Evolutionary conservation across 1,140 invertebrate genomes (phyloP).

Genomic region (Spodoptera frugiperda): DNA sequence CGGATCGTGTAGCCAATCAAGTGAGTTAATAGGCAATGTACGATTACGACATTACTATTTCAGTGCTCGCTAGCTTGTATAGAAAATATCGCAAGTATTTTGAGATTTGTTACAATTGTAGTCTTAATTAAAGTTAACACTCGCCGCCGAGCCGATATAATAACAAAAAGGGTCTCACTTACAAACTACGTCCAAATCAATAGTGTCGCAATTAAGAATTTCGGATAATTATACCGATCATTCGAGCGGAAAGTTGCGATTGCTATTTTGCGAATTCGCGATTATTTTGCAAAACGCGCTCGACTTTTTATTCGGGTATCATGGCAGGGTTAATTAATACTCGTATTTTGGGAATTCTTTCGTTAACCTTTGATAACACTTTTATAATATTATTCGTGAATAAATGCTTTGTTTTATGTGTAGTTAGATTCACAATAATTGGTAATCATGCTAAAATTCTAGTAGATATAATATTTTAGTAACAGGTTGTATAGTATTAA

Average conservation of each 20-base stretch:
- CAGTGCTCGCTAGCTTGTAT: background rate
- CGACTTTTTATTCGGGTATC: constrained; percentile 27
- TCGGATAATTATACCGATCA: constrained; percentile 59
- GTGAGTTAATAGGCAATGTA: constrained; percentile 4
- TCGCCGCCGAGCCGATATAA: background rate
- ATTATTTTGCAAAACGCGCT: constrained; percentile 32
- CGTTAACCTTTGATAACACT: constrained; percentile 20
- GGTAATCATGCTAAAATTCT: no score
- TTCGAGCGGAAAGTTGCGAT: constrained; percentile 51
- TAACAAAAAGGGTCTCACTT: constrained; percentile 51
- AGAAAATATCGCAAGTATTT: constrained; percentile 16
- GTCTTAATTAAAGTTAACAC: constrained; percentile 1
- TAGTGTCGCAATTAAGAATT: constrained; percentile 62
- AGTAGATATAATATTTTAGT: no score
- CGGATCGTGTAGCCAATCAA: constrained; percentile 32
- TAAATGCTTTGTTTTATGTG: constrained; percentile 1
- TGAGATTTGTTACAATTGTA: background rate
- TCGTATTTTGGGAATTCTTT: constrained; percentile 26
- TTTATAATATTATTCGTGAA: background rate
- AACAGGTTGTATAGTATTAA: no score
- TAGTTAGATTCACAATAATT: background rate
- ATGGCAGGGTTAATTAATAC: constrained; percentile 39
- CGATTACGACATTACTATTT: background rate
- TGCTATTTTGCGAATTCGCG: constrained; percentile 52
- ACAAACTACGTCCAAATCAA: constrained; percentile 58